Percentiles rank a stretch among this genome's conserved stretches.
Evolutionary conservation across 2,113 vertebrate genomes (phyloP).

Genomic region (Anolis sagrei): DNA sequence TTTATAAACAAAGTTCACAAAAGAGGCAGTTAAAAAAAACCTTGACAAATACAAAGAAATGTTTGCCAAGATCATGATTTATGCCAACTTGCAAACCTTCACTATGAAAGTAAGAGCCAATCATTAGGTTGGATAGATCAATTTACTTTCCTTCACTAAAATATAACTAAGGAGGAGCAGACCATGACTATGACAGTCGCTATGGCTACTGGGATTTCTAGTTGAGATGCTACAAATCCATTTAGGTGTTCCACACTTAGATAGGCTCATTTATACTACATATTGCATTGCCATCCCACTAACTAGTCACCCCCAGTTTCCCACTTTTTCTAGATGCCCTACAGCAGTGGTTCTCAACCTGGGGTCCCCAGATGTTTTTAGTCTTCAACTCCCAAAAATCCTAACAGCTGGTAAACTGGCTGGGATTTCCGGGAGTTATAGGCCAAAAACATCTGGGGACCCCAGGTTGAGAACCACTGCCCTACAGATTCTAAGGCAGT

Average conservation of each 20-base stretch:
- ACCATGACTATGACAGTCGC: not conserved
- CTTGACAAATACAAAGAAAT: not conserved
- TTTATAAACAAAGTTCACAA: conserved; percentile 38
- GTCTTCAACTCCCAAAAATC: no score
- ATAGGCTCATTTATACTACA: not conserved
- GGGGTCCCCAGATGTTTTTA: no score
- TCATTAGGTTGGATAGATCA: not conserved
- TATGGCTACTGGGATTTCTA: not conserved
- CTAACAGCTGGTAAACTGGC: no score
- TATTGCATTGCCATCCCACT: not conserved
- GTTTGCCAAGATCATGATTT: conserved; percentile 51
- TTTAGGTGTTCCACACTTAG: not conserved
- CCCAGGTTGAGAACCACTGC: no score
- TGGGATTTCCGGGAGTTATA: no score
- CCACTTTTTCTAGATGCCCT: conserved; percentile 36
- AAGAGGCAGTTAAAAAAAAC: not conserved
- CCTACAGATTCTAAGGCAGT: no score
- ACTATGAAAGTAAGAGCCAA: not conserved
- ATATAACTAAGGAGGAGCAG: not conserved
- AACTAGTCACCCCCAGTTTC: not conserved
- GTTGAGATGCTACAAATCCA: not conserved
- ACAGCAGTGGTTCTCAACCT: no score
- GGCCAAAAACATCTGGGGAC: no score
- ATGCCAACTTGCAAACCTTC: not conserved
- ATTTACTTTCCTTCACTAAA: not conserved